These are phyloP conservation scores for Phrynocephalus vlangalii DNA, from an alignment of 2,797 vertebrate genomes.

Conservation along the genomic window DNA sequence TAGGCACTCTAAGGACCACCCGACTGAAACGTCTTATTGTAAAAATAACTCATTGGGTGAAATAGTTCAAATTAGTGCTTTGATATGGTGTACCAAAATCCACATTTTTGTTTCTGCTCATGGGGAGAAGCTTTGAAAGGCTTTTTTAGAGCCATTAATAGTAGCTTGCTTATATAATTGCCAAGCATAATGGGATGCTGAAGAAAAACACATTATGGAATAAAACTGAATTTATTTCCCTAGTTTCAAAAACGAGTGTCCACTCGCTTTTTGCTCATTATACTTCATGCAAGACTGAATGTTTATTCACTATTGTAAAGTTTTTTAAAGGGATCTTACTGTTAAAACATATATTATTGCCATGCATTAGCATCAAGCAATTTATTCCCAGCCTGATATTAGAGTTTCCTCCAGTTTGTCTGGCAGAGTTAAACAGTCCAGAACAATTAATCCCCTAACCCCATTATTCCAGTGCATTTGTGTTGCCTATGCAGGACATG, in stretches of 20 bases:
- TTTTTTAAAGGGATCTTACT: neutral
- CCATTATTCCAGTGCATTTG: too few relatives aligned
- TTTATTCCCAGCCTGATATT: neutral
- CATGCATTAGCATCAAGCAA: neutral
- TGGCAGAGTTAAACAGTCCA: neutral
- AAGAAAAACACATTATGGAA: conserved; percentile 18
- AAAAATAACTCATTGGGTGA: conserved; percentile 51
- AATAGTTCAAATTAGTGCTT: conserved; percentile 52
- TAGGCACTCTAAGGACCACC: conserved; percentile 57
- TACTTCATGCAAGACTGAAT: neutral
- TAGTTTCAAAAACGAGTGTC: neutral
- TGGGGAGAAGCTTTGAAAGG: conserved; percentile 13
- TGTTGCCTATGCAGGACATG: neutral
- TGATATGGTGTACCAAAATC: conserved; percentile 29
- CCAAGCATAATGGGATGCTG: neutral
- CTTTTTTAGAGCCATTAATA: conserved; percentile 8
- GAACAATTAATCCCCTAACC: neutral
- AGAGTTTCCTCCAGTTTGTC: neutral
- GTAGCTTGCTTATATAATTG: conserved; percentile 1
- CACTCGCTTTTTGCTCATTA: neutral
- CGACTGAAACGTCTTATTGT: conserved; percentile 68
- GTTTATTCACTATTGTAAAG: too few relatives aligned
- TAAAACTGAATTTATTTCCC: neutral
- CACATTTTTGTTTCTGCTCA: conserved; percentile 26
- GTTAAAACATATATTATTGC: neutral